phyloP scores from a whole-genome alignment of 2,888 invertebrate genomes.

The Drosophila borealis region DNA sequence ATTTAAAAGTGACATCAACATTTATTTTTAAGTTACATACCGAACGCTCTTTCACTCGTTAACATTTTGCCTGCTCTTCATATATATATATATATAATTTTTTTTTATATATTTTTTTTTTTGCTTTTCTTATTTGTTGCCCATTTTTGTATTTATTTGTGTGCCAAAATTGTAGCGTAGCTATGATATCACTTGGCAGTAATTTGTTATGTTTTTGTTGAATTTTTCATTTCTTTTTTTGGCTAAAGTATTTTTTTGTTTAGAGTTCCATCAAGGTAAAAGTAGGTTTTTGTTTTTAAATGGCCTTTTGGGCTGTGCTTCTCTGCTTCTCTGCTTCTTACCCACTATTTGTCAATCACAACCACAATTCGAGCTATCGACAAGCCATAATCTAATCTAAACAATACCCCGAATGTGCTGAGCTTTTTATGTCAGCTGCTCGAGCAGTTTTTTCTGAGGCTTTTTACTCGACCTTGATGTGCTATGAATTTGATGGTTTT shows the following conservation, averaged over 20 bases:
- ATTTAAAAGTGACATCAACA: constrained; percentile 74
- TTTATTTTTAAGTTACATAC: constrained; percentile 74
- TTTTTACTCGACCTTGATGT: constrained; percentile 34
- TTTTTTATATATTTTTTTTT: constrained; percentile 18
- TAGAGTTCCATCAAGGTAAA: constrained; percentile 38
- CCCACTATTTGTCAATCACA: constrained; percentile 31
- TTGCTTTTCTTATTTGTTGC: constrained; percentile 36
- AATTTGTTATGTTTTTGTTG: constrained; percentile 58
- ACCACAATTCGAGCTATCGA: constrained; percentile 29
- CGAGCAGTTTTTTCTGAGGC: background rate
- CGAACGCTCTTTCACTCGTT: constrained; percentile 32
- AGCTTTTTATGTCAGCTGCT: constrained; percentile 43
- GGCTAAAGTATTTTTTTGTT: constrained; percentile 18
- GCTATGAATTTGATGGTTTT: constrained; percentile 8
- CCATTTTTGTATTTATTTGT: constrained; percentile 67
- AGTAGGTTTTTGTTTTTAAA: background rate
- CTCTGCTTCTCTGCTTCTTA: background rate
- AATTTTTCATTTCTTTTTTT: constrained; percentile 15
- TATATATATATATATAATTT: background rate
- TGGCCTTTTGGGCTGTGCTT: background rate
- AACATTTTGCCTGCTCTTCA: constrained; percentile 21
- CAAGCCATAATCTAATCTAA: constrained; percentile 54
- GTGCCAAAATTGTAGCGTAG: constrained; percentile 55
- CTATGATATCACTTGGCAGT: constrained; percentile 71
- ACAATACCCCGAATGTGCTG: constrained; percentile 32